Evolutionary conservation across 2,797 vertebrate genomes (phyloP).

Genomic region (Lithobates pipiens): DNA sequence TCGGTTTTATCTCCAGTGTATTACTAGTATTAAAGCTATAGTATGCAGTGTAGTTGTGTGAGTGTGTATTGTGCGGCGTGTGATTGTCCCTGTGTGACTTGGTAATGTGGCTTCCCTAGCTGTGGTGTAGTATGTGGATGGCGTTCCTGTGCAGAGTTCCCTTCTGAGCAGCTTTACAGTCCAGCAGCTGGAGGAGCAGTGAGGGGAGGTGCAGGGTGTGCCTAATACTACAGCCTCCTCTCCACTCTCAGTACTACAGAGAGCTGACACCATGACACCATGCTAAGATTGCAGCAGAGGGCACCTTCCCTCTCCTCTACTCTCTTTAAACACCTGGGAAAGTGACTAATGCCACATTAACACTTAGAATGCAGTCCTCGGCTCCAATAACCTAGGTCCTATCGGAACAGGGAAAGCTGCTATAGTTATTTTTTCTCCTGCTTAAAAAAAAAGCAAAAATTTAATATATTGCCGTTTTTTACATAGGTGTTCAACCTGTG

Average conservation of each 20-base stretch:
- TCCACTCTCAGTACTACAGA: not conserved
- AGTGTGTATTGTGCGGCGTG: not conserved
- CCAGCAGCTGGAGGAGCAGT: constrained; percentile 21
- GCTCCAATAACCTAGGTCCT: too few species aligned
- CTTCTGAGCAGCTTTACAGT: not conserved
- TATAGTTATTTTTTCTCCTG: too few species aligned
- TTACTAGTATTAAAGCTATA: too few species aligned
- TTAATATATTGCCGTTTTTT: too few species aligned
- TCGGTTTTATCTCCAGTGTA: too few species aligned
- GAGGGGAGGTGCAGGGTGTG: constrained; percentile 47
- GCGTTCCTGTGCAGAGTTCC: constrained; percentile 13
- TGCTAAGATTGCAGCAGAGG: not conserved
- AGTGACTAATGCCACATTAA: too few species aligned
- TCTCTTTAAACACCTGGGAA: not conserved
- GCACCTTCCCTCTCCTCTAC: constrained; percentile 5
- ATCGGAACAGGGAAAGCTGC: too few species aligned
- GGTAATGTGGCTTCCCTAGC: not conserved
- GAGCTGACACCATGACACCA: constrained; percentile 6
- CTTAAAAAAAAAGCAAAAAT: too few species aligned
- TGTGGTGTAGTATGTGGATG: not conserved
- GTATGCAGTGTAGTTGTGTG: too few species aligned
- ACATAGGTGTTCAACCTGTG: too few species aligned
- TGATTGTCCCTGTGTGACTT: constrained; percentile 15
- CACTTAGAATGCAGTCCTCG: too few species aligned
- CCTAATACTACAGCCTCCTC: not conserved